phyloP scores from a whole-genome alignment of 1,140 invertebrate species.

The Aphis gossypii region DNA sequence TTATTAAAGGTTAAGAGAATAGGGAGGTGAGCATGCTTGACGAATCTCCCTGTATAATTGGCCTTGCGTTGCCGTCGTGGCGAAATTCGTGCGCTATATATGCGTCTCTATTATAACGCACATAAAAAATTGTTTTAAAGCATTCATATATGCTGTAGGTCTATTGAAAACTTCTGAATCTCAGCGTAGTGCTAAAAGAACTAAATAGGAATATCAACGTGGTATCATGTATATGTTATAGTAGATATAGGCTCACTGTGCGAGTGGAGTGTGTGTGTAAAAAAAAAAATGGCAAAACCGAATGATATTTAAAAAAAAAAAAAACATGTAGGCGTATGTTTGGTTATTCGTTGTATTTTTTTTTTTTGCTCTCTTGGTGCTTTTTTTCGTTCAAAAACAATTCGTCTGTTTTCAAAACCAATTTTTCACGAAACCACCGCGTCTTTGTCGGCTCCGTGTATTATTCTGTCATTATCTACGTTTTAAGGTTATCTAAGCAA shows the following conservation, averaged over 20 bases:
- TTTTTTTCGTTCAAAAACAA: constrained; percentile 18
- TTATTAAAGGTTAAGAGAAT: neutral
- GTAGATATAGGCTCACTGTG: neutral
- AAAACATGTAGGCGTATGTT: constrained; percentile 32
- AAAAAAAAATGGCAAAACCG: neutral
- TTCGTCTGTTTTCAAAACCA: constrained; percentile 8
- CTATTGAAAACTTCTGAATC: neutral
- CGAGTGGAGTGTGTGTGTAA: neutral
- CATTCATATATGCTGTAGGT: neutral
- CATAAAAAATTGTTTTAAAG: neutral
- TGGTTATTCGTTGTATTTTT: neutral
- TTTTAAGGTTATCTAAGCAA: constrained; percentile 42
- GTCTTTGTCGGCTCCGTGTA: neutral
- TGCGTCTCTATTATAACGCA: neutral
- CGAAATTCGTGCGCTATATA: neutral
- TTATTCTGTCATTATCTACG: neutral
- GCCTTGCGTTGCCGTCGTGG: neutral
- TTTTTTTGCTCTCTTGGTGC: neutral
- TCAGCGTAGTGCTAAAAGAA: neutral
- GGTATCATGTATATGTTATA: neutral
- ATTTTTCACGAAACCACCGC: constrained; percentile 26
- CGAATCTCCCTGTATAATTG: neutral
- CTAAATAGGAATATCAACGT: neutral
- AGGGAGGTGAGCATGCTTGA: neutral
- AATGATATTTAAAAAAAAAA: neutral